A percentile compares a stretch with the other conserved stretches of the same genome.
These are phyloP conservation scores for Dipodomys merriami DNA, from an alignment of 2,113 vertebrate species.

Conservation along the genomic window DNA sequence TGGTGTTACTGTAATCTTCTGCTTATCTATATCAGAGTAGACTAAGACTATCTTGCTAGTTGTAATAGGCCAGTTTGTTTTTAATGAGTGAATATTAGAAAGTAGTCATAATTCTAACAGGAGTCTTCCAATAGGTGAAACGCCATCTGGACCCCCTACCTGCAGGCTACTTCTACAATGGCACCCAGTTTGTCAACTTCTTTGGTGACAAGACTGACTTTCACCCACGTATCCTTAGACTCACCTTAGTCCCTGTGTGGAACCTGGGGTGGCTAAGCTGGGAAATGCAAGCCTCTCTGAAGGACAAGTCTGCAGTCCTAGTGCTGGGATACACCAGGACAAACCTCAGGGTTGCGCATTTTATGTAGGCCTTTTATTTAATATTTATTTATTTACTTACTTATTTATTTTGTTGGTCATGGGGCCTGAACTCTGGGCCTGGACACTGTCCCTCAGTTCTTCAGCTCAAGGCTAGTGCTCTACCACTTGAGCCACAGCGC, in stretches of 20 bases:
- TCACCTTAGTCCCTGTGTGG: not conserved
- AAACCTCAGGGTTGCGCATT: not conserved
- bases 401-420: too few species aligned
- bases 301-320: not conserved
- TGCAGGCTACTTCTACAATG: slow-evolving; percentile 96
- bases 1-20: not conserved
- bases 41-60: not conserved
- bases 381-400: too few species aligned
- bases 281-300: fast-evolving
- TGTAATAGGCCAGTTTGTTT: not conserved
- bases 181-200: slow-evolving; percentile 94
- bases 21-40: not conserved
- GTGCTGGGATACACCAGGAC: not conserved
- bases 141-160: slow-evolving; percentile 94
- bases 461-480: too few species aligned
- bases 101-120: slow-evolving; percentile 50
- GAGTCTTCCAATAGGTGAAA: slow-evolving; percentile 84
- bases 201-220: slow-evolving; percentile 94
- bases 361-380: not conserved
- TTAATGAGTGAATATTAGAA: slow-evolving; percentile 24
- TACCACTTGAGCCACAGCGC: too few species aligned
- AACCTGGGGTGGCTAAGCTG: not conserved
- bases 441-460: too few species aligned
- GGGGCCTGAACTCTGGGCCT: too few species aligned
- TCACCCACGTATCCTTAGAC: slow-evolving; percentile 95